Evolutionary conservation across 2,888 invertebrate genomes (phyloP).

Genomic region (Omphaloscelis lunosa): DNA sequence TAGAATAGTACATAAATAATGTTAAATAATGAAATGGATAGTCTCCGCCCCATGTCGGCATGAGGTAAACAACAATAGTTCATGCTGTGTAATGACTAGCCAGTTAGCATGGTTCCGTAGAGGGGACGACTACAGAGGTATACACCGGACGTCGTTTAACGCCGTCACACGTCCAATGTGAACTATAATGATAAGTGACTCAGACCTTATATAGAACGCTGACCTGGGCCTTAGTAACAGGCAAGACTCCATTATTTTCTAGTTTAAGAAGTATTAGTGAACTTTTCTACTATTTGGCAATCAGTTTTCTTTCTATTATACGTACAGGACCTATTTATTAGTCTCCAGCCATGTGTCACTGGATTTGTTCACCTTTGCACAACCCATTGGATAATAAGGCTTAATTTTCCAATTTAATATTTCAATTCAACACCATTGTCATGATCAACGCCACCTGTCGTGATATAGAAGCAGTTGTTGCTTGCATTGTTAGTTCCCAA

Average conservation of each 20-base stretch:
- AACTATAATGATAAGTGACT: conserved; percentile 11
- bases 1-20: no score
- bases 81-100: conserved; percentile 9
- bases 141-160: conserved; percentile 23
- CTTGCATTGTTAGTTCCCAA: neutral
- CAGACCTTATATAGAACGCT: neutral
- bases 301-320: neutral
- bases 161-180: neutral
- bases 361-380: neutral
- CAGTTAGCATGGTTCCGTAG: neutral
- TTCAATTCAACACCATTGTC: neutral
- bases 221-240: neutral
- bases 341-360: neutral
- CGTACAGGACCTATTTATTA: neutral
- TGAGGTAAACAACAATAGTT: neutral
- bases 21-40: neutral
- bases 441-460: conserved; percentile 12
- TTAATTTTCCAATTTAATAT: neutral
- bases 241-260: neutral
- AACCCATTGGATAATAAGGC: no score
- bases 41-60: neutral
- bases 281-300: neutral
- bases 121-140: conserved; percentile 6
- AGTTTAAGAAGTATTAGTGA: neutral
- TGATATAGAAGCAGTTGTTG: neutral